Base-by-base conservation (phyloP, 2,888 invertebrate species). In the Trissoscelio sp. region DNA sequence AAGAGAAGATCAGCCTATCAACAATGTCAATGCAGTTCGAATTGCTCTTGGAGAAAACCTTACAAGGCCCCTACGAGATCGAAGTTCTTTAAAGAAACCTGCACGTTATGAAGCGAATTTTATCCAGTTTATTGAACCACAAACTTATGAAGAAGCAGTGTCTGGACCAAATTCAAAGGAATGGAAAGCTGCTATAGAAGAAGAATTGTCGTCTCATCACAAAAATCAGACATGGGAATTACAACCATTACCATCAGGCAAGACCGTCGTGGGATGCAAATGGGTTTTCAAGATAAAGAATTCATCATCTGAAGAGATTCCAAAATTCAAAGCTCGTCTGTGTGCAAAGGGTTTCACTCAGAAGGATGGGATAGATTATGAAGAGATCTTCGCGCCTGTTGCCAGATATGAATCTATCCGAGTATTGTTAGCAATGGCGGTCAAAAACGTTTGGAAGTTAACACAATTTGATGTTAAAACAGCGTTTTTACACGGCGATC, bases 381-480 rank as follows among this genome's bases (percentile, higher is more conserved):
- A 57, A 28, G 85, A 90, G 81, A 88, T 86, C 2, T 88, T 87
- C 51, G 85, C 87, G 62, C 88, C 88, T 24, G 88, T 88, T 0
- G 86, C 82, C 0, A 81, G 85, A 57, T 83, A 84, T 22, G 85
- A 85, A 18, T 85, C 88, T 5, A 83, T 88, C 34, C 51, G 87
- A 48, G 24, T 77, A 0, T 66, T 88, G 0, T 69, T 89, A 4
- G 82, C 85, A 42, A 72, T 87, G 1, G 86, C 85, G 22, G 85
- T 31, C 0, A 18, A 53, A 62, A 51, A 34, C 3, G 28, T 18
- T 39, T 51, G 12, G 39, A 42, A 73, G 34, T 84, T 22, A 39
- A 57, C 24, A 83, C 87, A 88, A 66, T 88, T 89, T 58, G 86
- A 88, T 66, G 81, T 88, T 2, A 86, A 85, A 74, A 88, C 87